These are phyloP conservation scores for Oegoconia quadripuncta DNA, from an alignment of 2,888 invertebrate genomes.

Conservation along the genomic window DNA sequence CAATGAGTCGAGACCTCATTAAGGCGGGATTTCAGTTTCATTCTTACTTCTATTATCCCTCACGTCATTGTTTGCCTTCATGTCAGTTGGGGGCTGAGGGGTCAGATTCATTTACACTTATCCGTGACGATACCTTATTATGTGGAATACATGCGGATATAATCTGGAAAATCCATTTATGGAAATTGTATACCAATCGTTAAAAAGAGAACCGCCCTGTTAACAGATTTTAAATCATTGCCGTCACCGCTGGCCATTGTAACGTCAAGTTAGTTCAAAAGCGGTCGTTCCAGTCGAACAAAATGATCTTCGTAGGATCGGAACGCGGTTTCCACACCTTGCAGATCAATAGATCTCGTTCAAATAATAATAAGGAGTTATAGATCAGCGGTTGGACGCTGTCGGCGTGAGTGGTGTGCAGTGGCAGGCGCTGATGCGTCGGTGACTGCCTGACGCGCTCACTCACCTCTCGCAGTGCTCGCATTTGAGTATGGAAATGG, in stretches of 20 bases:
- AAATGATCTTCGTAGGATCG: slow-evolving; percentile 72
- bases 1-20: slow-evolving; percentile 50
- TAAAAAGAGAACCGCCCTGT: slow-evolving; percentile 78
- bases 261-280: slow-evolving; percentile 77
- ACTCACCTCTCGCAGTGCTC: slow-evolving; percentile 31
- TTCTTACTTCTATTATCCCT: slow-evolving; percentile 45
- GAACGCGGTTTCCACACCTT: slow-evolving; percentile 73
- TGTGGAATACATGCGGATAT: slow-evolving; percentile 60
- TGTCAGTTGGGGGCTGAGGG: slow-evolving; percentile 20
- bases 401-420: slow-evolving; percentile 28
- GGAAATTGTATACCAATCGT: slow-evolving; percentile 78
- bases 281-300: slow-evolving; percentile 74
- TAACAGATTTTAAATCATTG: slow-evolving; percentile 80
- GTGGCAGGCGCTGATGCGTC: slow-evolving; percentile 26
- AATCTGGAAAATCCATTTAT: slow-evolving; percentile 73
- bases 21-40: slow-evolving; percentile 51
- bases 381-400: slow-evolving; percentile 62
- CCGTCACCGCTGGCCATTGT: slow-evolving; percentile 74
- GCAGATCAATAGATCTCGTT: slow-evolving; percentile 76
- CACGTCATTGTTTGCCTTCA: slow-evolving; percentile 44
- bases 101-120: slow-evolving; percentile 27
- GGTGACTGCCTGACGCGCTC: slow-evolving; percentile 38
- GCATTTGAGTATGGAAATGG: slow-evolving; percentile 73
- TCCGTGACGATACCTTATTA: slow-evolving; percentile 52
- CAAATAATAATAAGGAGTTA: slow-evolving; percentile 78